Percentiles rank a stretch among this genome's conserved stretches.
These are phyloP conservation scores for Chalcis sispes DNA, from an alignment of 2,888 invertebrate species.

Conservation along the genomic window DNA sequence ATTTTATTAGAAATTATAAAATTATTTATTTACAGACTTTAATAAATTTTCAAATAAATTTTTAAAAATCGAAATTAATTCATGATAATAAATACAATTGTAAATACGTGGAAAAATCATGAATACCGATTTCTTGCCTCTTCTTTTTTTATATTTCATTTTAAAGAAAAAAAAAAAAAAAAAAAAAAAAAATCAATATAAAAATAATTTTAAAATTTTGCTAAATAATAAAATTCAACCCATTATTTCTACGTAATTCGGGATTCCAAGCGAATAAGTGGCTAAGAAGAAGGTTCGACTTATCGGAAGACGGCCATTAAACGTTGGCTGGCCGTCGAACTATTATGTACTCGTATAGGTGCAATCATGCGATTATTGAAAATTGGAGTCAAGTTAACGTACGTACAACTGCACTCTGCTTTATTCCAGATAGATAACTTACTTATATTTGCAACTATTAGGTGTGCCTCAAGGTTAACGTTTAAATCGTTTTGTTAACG, in stretches of 20 bases:
- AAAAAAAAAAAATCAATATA: background rate
- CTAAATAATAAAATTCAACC: background rate
- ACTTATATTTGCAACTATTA: too few relatives aligned
- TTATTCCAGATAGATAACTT: conserved; percentile 38
- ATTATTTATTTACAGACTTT: too few relatives aligned
- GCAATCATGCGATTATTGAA: conserved; percentile 48
- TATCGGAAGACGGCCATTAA: conserved; percentile 36
- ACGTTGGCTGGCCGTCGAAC: conserved; percentile 18
- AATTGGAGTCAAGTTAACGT: conserved; percentile 43
- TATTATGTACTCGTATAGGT: conserved; percentile 11
- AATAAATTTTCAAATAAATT: too few relatives aligned
- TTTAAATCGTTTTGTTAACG: too few relatives aligned
- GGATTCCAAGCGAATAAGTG: conserved; percentile 18
- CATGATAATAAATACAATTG: too few relatives aligned
- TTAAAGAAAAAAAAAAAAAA: too few relatives aligned
- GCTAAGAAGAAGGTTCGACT: conserved; percentile 8
- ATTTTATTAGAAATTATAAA: too few relatives aligned
- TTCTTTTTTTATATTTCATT: too few relatives aligned
- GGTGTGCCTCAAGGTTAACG: too few relatives aligned
- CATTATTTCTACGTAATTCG: conserved; percentile 42
- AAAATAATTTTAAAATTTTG: background rate
- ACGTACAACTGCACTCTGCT: conserved; percentile 33
- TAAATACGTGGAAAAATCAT: too few relatives aligned
- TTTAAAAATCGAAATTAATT: too few relatives aligned
- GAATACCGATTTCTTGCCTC: too few relatives aligned